phyloP scores from a whole-genome alignment of 2,888 invertebrate genomes.

The Drosophila ustulata region DNA sequence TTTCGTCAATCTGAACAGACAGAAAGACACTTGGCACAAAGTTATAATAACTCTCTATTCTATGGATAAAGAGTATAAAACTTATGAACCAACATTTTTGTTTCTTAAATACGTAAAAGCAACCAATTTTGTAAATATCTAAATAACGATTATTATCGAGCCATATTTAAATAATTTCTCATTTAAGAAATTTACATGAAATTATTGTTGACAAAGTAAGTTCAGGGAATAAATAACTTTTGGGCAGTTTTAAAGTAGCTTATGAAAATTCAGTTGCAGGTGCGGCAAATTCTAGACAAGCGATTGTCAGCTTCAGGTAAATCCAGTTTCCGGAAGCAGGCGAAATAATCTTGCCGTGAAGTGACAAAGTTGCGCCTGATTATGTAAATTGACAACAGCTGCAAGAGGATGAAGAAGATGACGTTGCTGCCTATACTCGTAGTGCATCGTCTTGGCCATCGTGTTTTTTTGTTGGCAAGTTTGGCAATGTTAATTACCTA shows the following conservation, averaged over 20 bases:
- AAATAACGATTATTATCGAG: too few species aligned
- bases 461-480: constrained; percentile 44
- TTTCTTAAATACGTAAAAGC: too few species aligned
- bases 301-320: constrained; percentile 32
- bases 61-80: too few species aligned
- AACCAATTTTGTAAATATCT: too few species aligned
- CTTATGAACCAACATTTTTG: too few species aligned
- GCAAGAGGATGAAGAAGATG: constrained; percentile 13
- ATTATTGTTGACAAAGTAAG: background rate
- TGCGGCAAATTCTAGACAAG: constrained; percentile 20
- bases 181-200: background rate
- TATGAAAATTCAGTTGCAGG: constrained; percentile 16
- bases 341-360: constrained; percentile 35
- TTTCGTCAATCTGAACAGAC: too few species aligned
- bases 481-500: constrained; percentile 69
- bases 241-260: constrained; percentile 6
- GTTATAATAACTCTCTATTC: too few species aligned
- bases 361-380: constrained; percentile 55
- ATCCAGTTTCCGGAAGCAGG: constrained; percentile 17
- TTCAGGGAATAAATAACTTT: constrained; percentile 9
- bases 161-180: too few species aligned
- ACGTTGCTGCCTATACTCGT: background rate
- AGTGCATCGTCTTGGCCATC: constrained; percentile 36
- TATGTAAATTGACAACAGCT: constrained; percentile 65
- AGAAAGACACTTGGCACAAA: too few species aligned